Percentiles rank a stretch among this genome's conserved stretches.
Evolutionary conservation across 1,140 invertebrate genomes (phyloP).

Genomic region (Adelges cooleyi): DNA sequence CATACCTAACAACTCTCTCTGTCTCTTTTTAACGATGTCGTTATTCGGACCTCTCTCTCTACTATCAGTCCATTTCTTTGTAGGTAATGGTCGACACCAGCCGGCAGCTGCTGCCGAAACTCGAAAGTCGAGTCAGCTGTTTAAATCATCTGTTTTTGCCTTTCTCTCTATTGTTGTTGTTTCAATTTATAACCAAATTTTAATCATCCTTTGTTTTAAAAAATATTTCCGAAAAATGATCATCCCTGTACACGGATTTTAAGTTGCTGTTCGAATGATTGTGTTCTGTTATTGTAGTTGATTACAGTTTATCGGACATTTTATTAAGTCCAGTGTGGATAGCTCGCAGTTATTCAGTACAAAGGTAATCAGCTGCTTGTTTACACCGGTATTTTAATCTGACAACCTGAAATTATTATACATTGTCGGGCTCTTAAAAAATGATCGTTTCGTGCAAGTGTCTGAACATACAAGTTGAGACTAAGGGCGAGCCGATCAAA

Average conservation of each 20-base stretch:
- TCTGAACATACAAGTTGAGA: slow-evolving; percentile 12
- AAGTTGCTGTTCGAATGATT: neutral
- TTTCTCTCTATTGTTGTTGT: slow-evolving; percentile 23
- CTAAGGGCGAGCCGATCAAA: neutral
- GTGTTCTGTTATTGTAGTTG: neutral
- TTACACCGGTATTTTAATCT: slow-evolving; percentile 5
- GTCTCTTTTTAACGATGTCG: too few species aligned
- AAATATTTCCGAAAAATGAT: neutral
- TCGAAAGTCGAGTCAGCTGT: neutral
- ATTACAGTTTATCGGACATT: neutral
- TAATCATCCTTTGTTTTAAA: slow-evolving; percentile 23
- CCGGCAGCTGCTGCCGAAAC: too few species aligned
- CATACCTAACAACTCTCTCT: too few species aligned
- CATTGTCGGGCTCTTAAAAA: neutral
- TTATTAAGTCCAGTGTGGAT: too few species aligned
- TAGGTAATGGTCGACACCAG: too few species aligned
- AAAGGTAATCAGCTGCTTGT: neutral
- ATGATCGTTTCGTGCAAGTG: slow-evolving; percentile 21
- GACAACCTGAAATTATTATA: neutral
- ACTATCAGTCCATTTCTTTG: too few species aligned
- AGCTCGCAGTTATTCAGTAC: neutral
- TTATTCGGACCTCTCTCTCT: too few species aligned
- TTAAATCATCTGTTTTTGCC: slow-evolving; percentile 2
- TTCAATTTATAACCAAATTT: slow-evolving; percentile 17
- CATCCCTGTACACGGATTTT: neutral